Percentiles rank a stretch among this genome's conserved stretches.
phyloP scores from a whole-genome alignment of 2,113 vertebrate genomes.

The Atherinomorus stipes region DNA sequence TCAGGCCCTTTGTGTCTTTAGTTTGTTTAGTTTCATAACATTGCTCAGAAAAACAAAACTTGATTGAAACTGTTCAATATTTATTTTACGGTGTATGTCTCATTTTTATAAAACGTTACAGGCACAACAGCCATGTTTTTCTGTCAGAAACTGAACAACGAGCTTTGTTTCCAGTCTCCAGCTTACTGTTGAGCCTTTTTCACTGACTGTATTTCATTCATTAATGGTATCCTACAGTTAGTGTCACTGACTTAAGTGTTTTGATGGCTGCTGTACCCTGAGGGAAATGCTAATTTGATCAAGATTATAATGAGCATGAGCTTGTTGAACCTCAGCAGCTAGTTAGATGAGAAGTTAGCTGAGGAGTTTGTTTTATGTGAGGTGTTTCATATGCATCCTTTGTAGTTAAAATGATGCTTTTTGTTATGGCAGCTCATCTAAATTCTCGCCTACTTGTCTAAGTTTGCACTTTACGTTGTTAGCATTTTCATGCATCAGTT shows the following conservation, averaged over 20 bases:
- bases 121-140: not conserved
- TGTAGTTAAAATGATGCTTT: slow-evolving; percentile 48
- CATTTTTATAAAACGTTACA: not conserved
- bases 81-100: no score
- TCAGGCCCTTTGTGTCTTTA: no score
- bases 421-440: slow-evolving; percentile 18
- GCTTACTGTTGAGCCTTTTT: slow-evolving; percentile 5
- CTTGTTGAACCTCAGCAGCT: slow-evolving; percentile 48
- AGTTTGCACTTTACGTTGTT: slow-evolving; percentile 10
- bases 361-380: slow-evolving; percentile 38
- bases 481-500: not conserved
- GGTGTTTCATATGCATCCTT: slow-evolving; percentile 47
- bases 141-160: not conserved
- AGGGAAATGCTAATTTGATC: slow-evolving; percentile 30
- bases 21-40: no score
- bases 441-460: not conserved
- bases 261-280: slow-evolving; percentile 24
- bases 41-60: no score
- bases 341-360: slow-evolving; percentile 24
- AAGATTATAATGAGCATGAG: slow-evolving; percentile 48
- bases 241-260: slow-evolving; percentile 44
- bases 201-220: slow-evolving; percentile 4
- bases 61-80: no score
- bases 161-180: not conserved
- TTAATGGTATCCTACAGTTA: slow-evolving; percentile 12